phyloP scores from a whole-genome alignment of 2,113 vertebrate genomes.

The Dryoscopus gambensis region DNA sequence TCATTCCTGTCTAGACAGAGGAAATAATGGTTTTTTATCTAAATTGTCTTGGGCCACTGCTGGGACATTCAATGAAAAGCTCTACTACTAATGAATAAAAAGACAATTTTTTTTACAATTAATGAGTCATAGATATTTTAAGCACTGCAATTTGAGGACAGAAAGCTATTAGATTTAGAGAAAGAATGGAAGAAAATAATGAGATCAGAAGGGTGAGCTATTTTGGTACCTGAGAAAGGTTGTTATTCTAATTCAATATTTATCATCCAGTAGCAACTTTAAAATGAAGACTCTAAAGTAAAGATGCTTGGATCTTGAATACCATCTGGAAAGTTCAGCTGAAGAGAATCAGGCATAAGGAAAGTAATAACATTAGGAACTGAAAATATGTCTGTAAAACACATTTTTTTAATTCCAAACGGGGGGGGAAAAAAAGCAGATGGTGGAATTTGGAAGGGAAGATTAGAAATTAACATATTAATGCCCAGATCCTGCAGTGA shows the following conservation, averaged over 20 bases:
- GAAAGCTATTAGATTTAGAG: conserved; percentile 38
- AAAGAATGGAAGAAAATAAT: conserved; percentile 50
- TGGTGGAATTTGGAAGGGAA: conserved; percentile 1
- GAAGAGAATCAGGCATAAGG: not conserved
- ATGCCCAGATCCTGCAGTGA: not conserved
- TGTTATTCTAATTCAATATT: conserved; percentile 43
- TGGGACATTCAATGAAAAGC: conserved; percentile 24
- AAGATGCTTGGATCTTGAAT: not conserved
- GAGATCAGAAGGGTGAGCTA: conserved; percentile 43
- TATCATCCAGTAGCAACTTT: conserved; percentile 2
- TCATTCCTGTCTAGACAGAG: conserved; percentile 44
- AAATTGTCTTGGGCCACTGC: conserved; percentile 38
- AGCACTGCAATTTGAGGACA: conserved; percentile 6
- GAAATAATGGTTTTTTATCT: conserved; percentile 34
- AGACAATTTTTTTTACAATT: conserved; percentile 36
- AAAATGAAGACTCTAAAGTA: conserved; percentile 23
- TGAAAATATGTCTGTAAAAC: conserved; percentile 3
- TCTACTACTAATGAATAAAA: conserved; percentile 55
- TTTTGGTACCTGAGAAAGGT: conserved; percentile 31
- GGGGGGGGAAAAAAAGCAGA: not conserved
- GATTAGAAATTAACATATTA: conserved; percentile 40
- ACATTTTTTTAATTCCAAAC: not conserved
- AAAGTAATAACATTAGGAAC: conserved; percentile 9
- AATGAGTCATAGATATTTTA: conserved; percentile 63
- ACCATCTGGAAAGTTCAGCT: conserved; percentile 22